A percentile compares a stretch with the other conserved stretches of the same genome.
These are phyloP conservation scores for Colius striatus DNA, from an alignment of 2,113 vertebrate species.

Conservation along the genomic window DNA sequence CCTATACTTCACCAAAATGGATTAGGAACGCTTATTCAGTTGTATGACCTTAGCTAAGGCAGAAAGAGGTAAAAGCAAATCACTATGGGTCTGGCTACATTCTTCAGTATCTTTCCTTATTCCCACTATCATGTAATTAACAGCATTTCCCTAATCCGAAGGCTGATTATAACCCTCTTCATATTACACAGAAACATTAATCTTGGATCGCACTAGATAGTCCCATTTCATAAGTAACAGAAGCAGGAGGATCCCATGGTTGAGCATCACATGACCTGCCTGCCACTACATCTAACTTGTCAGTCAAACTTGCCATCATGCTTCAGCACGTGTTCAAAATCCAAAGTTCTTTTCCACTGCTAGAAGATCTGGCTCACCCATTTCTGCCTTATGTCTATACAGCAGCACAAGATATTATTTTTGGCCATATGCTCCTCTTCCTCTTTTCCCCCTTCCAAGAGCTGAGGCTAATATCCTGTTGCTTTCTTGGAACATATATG, in stretches of 20 bases:
- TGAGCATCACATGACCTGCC: neutral
- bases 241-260: neutral
- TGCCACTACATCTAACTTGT: neutral
- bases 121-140: neutral
- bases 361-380: neutral
- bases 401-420: constrained; percentile 31
- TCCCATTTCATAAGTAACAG: neutral
- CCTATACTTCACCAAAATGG: neutral
- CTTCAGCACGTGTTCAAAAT: neutral
- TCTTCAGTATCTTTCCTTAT: neutral
- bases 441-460: constrained; percentile 4
- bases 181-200: neutral
- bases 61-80: neutral
- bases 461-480: constrained; percentile 49
- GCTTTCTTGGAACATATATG: constrained; percentile 43
- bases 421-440: constrained; percentile 62
- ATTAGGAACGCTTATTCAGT: neutral
- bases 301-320: neutral
- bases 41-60: neutral
- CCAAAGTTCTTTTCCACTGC: neutral
- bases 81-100: neutral
- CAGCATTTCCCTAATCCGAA: neutral
- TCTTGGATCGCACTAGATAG: neutral
- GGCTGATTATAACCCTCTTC: neutral
- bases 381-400: neutral